These are phyloP conservation scores for Apeira syringaria DNA, from an alignment of 2,888 invertebrate species.

Conservation along the genomic window DNA sequence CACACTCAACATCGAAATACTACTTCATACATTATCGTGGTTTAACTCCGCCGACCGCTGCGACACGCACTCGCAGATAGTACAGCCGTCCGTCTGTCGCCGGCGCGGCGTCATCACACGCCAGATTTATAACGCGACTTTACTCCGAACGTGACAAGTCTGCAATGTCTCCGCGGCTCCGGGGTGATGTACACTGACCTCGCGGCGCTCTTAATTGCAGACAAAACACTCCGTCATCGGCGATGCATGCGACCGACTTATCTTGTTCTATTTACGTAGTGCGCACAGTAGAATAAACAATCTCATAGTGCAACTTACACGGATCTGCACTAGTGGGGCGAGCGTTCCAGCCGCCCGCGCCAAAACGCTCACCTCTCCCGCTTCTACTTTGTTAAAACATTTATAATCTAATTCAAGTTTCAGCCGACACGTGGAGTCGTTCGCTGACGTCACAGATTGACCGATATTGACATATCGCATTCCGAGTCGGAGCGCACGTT, in stretches of 20 bases:
- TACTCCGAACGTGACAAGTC: constrained; percentile 60
- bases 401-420: constrained; percentile 10
- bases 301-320: constrained; percentile 49
- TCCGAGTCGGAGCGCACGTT: constrained; percentile 41
- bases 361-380: constrained; percentile 26
- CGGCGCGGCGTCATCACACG: constrained; percentile 45
- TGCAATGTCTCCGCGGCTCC: constrained; percentile 69
- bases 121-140: constrained; percentile 56
- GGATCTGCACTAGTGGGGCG: constrained; percentile 52
- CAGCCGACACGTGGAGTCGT: constrained; percentile 32
- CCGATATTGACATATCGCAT: constrained; percentile 28
- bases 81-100: too few species aligned
- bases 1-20: neutral
- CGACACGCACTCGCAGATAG: too few species aligned
- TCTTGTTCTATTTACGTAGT: constrained; percentile 68
- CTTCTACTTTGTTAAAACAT: constrained; percentile 15
- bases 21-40: too few species aligned
- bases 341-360: constrained; percentile 41
- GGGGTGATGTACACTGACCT: constrained; percentile 59
- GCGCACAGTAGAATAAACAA: constrained; percentile 70
- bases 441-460: constrained; percentile 24
- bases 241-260: constrained; percentile 56
- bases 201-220: constrained; percentile 74
- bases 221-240: constrained; percentile 76
- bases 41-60: too few species aligned